Evolutionary conservation across 2,113 vertebrate genomes (phyloP), one percentile per base, ranked within the genome.

Genomic region (Colistium nudipinnis): DNA sequence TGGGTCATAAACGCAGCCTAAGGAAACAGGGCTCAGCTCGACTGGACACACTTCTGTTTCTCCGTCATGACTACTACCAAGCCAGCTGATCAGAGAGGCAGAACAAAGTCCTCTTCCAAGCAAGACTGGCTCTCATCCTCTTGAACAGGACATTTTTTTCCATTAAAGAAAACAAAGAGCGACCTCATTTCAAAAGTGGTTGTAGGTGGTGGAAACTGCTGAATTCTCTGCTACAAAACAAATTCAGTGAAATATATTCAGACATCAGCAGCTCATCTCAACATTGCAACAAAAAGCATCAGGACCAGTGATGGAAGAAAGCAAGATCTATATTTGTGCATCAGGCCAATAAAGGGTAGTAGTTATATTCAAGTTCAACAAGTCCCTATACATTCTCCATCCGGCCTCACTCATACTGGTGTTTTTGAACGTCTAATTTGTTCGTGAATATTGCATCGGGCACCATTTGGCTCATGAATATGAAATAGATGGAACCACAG

Each of bases 381-480:
- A 76, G 61, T 63, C 61, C 52, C 64, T n/a, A 2, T 74, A 59
- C 66, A 67, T 82, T 76, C 53, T 55, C 36, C 68, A 70, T 71
- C 53, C 52, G 20, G 64, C 45, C 56, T 61, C 19, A 7, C 74
- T 86, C 81, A 57, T 81, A 71, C 78, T 74, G 78, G 55, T 87
- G 83, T 89, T 89, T 22, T 85, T 86, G 25, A 81, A 82, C 78
- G 39, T 78, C 80, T 90, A 90, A 91, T 89, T 85, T 89, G 38
- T 78, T 83, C 84, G 88, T 91, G 83, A 89, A 91, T 90, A 87
- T 90, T 87, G 86, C 87, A 91, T 83, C 62, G 33, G 22, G 78
- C 85, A 81, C 87, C 87, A 90, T 91, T 91, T 90, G 88, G 88
- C 87, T 91, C 86, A 91, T 91, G 86, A 89, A 91, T 91, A 90